Conservation (phyloP, 2,888 invertebrate genomes). For the Drosophila hawaiiensis region DNA sequence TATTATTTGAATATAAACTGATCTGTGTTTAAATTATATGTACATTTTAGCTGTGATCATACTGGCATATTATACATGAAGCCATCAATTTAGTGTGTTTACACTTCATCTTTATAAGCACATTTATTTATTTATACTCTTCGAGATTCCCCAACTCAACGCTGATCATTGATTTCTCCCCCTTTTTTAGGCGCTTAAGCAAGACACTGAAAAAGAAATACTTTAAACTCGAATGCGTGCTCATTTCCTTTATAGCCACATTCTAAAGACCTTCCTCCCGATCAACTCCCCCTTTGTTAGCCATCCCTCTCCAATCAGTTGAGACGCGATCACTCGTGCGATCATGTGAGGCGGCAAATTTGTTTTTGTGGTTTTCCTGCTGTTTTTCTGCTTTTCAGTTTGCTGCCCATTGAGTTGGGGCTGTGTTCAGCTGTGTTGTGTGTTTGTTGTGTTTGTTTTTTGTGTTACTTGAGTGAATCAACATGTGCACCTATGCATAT, state of each 20-base stretch:
- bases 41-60: neutral
- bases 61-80: neutral
- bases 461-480: conserved; percentile 75
- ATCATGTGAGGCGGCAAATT: conserved; percentile 85
- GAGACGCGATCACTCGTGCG: conserved; percentile 65
- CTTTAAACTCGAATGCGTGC: conserved; percentile 19
- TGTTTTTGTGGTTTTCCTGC: conserved; percentile 85
- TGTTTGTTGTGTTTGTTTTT: conserved; percentile 20
- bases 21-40: neutral
- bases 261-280: conserved; percentile 1
- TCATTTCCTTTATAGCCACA: conserved; percentile 44
- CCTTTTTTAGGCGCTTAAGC: conserved; percentile 1
- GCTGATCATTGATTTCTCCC: conserved; percentile 42
- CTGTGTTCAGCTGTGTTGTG: conserved; percentile 11
- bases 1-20: neutral
- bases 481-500: conserved; percentile 85
- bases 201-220: neutral
- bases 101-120: neutral
- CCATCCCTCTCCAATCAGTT: conserved; percentile 23
- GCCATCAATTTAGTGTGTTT: neutral
- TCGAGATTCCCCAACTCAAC: neutral
- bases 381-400: conserved; percentile 3
- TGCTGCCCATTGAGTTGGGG: conserved; percentile 35
- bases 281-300: neutral
- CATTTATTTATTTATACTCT: neutral